These are phyloP conservation scores for Drosophila ezoana DNA, from an alignment of 2,888 invertebrate species.

Conservation along the genomic window DNA sequence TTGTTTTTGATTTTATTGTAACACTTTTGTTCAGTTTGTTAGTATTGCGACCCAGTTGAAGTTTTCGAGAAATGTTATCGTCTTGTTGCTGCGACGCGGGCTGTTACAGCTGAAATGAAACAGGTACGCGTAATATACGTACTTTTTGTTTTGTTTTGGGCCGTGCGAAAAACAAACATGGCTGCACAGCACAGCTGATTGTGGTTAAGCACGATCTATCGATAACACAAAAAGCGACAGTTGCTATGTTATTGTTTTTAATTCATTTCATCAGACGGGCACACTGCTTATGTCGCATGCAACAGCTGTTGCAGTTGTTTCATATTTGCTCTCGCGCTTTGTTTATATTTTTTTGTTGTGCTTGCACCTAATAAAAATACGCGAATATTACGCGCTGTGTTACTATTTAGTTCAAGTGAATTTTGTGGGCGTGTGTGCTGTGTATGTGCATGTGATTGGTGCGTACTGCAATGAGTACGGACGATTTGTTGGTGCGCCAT, in stretches of 20 bases:
- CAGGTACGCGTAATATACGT: slow-evolving; percentile 35
- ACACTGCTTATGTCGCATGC: slow-evolving; percentile 19
- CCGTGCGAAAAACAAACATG: slow-evolving; percentile 63
- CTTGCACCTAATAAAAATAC: slow-evolving; percentile 11
- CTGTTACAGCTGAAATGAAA: slow-evolving; percentile 50
- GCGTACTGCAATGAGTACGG: slow-evolving; percentile 75
- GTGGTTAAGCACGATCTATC: slow-evolving; percentile 24
- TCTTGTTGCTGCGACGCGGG: slow-evolving; percentile 15
- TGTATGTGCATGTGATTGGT: slow-evolving; percentile 15
- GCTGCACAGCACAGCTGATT: slow-evolving; percentile 50
- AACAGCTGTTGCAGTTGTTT: slow-evolving; percentile 55
- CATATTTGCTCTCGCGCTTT: slow-evolving; percentile 26
- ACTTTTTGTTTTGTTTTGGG: slow-evolving; percentile 64
- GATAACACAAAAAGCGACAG: slow-evolving; percentile 15
- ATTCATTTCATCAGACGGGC: neutral
- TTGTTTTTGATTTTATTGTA: slow-evolving; percentile 10
- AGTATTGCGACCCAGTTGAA: slow-evolving; percentile 16
- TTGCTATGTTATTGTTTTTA: neutral
- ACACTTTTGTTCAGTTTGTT: slow-evolving; percentile 36
- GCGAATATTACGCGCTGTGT: neutral
- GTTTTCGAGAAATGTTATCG: slow-evolving; percentile 31
- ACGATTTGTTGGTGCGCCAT: slow-evolving; percentile 81
- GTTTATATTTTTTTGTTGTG: slow-evolving; percentile 50
- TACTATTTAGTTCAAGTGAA: neutral
- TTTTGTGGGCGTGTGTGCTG: slow-evolving; percentile 16